These are phyloP conservation scores for Proterorhinus semilunaris DNA, from an alignment of 2,113 vertebrate species.

Conservation along the genomic window DNA sequence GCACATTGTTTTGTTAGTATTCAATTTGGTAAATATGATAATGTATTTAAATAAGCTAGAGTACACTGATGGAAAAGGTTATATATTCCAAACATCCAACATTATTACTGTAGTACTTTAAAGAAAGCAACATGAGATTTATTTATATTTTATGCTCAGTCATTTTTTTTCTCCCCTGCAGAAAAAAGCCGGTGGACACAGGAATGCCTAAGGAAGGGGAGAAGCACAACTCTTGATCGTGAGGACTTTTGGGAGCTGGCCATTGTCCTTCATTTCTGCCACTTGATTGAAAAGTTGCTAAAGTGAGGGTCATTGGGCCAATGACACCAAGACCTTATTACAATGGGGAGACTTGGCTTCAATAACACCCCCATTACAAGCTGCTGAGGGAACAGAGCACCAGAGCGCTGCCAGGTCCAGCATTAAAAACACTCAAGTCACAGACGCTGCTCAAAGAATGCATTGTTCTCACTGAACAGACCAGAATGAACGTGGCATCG, in stretches of 20 bases:
- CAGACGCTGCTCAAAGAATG: constrained; percentile 67
- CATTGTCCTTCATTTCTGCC: constrained; percentile 14
- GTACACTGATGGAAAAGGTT: no score
- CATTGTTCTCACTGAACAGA: constrained; percentile 63
- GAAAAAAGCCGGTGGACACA: constrained; percentile 70
- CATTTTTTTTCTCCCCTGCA: constrained; percentile 41
- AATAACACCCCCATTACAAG: constrained; percentile 39
- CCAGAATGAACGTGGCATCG: constrained; percentile 27
- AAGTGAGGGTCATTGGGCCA: constrained; percentile 30
- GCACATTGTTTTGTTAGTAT: no score
- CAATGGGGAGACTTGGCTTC: constrained; percentile 37
- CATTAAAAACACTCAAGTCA: constrained; percentile 67
- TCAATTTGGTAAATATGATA: no score
- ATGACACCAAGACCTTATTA: constrained; percentile 32
- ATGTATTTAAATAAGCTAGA: no score
- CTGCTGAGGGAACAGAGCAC: constrained; percentile 47
- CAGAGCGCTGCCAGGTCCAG: constrained; percentile 56
- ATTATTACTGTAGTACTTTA: no score
- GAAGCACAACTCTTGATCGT: constrained; percentile 71
- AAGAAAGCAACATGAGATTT: background rate
- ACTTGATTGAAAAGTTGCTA: constrained; percentile 31
- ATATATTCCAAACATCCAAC: no score
- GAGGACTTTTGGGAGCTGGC: constrained; percentile 39
- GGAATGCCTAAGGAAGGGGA: constrained; percentile 67
- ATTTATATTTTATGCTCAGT: constrained; percentile 10